Conservation (phyloP, 2,113 vertebrate genomes). For the Alligator sinensis region DNA sequence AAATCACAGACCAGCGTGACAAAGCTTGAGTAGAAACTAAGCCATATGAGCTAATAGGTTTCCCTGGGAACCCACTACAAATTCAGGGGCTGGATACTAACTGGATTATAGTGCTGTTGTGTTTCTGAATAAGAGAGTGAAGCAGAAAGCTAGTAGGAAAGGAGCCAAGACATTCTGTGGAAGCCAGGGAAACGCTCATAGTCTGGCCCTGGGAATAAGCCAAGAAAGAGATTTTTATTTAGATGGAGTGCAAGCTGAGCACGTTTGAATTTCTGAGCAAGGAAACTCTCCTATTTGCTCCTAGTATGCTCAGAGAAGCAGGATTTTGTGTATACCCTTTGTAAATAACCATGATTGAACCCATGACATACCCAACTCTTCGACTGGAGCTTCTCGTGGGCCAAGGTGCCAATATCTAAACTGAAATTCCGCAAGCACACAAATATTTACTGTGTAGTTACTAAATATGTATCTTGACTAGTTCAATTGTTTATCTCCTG, state of each 20-base stretch:
- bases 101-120: not conserved
- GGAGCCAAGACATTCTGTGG: not conserved
- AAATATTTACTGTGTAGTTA: not conserved
- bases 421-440: not conserved
- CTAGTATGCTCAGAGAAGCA: not conserved
- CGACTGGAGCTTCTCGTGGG: not conserved
- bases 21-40: not conserved
- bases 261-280: constrained; percentile 45
- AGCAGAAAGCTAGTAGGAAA: not conserved
- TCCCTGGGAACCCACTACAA: not conserved
- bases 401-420: not conserved
- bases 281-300: constrained; percentile 41
- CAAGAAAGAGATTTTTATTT: constrained; percentile 45
- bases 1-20: not conserved
- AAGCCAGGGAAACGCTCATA: constrained; percentile 5
- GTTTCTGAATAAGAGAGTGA: not conserved
- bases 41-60: not conserved
- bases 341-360: not conserved
- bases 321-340: constrained; percentile 28
- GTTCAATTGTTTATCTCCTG: not conserved
- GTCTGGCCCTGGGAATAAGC: not conserved
- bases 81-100: not conserved
- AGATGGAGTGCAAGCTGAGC: constrained; percentile 24
- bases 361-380: not conserved
- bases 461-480: not conserved